Evolutionary conservation across 2,797 vertebrate genomes (phyloP), one percentile per base, ranked within the genome.

Genomic region (Chromis chromis): DNA sequence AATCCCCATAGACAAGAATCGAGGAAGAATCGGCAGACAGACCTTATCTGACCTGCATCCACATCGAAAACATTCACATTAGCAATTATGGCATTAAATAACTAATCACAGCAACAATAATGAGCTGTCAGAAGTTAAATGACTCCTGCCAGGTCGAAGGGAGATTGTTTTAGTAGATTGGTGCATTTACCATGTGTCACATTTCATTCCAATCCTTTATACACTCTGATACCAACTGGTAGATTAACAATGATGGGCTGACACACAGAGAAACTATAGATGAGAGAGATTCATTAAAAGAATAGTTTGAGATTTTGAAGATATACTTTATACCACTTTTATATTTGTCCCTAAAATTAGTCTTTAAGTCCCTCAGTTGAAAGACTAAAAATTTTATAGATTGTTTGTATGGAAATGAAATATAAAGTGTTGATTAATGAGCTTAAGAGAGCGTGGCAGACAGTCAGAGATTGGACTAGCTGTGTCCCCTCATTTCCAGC

Each of bases 51-150:
- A 67, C 55, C 66, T 75, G 63, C 61, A 21, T 64, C 53, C 25
- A 61, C 60, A 54, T 61, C 63, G 42, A 68, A 65, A 62, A 65
- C 57, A 25, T 52, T 65, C n/a, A 22, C 46, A n/a, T 10, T 49
- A 11, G 46, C n/a, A 33, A 74, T 70, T 53, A 55, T 40, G 71
- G 44, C 62, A 78, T 71, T 58, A 70, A 48, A 65, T 44, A 71
- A 57, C 52, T 60, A 69, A 87, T 88, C 78, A 76, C 33, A 60
- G 71, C 44, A 60, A 60, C 81, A 77, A 63, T 79, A 73, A 86
- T 59, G 64, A 76, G 61, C 83, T 76, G 81, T 87, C 83, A 80
- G 13, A 55, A 64, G 71, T 61, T 63, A 74, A 83, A 81, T 74
- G 70, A 63, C 7, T 57, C 19, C 64, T 76, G 79, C 78, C 66